Evolutionary conservation across 2,113 vertebrate species (phyloP).

Genomic region (Bos javanicus): DNA sequence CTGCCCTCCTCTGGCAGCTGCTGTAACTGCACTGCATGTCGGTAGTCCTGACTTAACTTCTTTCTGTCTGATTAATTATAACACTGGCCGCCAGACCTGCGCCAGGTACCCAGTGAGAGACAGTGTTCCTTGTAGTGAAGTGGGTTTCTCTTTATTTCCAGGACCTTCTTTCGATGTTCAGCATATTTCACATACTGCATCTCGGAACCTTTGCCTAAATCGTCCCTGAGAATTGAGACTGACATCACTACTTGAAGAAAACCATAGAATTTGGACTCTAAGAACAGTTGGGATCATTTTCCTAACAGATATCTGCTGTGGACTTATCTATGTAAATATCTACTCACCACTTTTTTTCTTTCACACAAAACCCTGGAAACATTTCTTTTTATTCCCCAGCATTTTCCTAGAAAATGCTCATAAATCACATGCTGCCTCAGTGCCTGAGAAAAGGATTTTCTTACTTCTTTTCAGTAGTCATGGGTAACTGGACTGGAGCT

Average conservation of each 20-base stretch:
- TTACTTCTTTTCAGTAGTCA: not conserved
- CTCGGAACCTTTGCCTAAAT: not conserved
- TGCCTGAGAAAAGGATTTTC: not conserved
- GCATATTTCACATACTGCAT: not conserved
- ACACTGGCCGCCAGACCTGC: accelerated
- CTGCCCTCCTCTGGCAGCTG: conserved; percentile 41
- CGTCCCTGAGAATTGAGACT: not conserved
- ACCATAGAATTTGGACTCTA: not conserved
- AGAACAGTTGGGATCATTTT: not conserved
- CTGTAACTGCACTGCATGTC: not conserved
- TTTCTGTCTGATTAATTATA: not conserved
- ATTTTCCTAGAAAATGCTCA: too few relatives aligned
- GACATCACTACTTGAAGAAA: not conserved
- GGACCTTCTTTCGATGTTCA: not conserved
- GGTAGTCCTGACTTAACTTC: not conserved
- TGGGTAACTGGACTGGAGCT: not conserved
- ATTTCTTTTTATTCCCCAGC: not conserved
- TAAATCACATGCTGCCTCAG: not conserved
- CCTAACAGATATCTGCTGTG: not conserved
- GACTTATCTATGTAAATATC: not conserved
- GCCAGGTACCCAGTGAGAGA: not conserved
- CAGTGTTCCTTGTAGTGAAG: not conserved
- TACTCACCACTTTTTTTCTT: not conserved
- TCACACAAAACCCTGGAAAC: not conserved
- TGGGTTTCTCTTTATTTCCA: not conserved